phyloP scores from a whole-genome alignment of 2,797 vertebrate species.

The Pseudotriccus pelzelni region DNA sequence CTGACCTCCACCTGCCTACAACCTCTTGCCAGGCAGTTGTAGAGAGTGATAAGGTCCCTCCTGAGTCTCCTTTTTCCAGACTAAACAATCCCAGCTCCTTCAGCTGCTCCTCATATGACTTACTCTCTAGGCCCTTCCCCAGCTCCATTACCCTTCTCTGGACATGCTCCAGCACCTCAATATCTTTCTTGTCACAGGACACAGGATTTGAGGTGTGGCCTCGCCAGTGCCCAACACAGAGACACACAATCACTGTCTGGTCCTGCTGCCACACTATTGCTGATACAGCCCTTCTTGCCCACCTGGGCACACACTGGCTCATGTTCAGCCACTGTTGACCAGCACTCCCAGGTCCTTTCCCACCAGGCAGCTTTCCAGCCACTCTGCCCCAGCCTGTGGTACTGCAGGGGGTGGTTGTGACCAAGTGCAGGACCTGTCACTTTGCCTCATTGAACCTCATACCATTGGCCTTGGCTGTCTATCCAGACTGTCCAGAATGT shows the following conservation, averaged over 20 bases:
- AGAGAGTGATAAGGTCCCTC: not conserved
- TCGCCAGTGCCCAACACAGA: not conserved
- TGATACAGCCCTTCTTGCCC: not conserved
- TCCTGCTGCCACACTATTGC: not conserved
- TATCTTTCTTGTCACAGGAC: not conserved
- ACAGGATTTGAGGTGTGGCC: not conserved
- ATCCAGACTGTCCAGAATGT: not conserved
- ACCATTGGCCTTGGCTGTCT: not conserved
- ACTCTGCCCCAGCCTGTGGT: not conserved
- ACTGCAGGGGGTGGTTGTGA: not conserved
- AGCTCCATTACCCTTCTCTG: not conserved
- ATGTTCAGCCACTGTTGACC: fast-evolving
- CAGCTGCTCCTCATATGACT: not conserved
- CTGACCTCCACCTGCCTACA: not conserved
- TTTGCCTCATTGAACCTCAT: not conserved
- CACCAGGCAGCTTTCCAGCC: not conserved
- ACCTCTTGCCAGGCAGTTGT: not conserved
- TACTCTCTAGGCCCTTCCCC: not conserved
- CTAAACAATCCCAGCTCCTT: not conserved
- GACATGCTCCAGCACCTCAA: too few relatives aligned
- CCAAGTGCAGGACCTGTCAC: fast-evolving
- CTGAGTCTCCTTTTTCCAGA: not conserved
- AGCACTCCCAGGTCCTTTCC: not conserved
- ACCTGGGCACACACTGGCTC: fast-evolving
- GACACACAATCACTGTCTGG: fast-evolving